Evolutionary conservation across 2,113 vertebrate species (phyloP), one percentile per base, ranked within the genome.

Genomic region (Saguinus imperator): DNA sequence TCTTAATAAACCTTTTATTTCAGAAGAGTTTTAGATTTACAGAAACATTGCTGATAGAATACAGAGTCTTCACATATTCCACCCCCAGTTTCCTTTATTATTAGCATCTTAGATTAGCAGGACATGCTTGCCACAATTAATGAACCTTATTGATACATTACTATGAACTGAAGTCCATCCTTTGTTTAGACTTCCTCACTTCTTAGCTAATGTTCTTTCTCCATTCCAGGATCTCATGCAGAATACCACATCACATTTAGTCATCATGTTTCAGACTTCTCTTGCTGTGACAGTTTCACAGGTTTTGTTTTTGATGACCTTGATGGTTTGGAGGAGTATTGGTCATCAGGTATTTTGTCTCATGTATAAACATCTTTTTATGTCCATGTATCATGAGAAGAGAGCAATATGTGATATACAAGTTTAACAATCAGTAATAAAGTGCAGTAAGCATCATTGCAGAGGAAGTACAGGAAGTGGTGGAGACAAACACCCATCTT

Each of bases 1-100:
- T 76, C 35, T 50, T 57, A 81, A 55, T 18, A 73, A 10, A 16
- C 25, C 32, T 90, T 93, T 93, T 43, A 57, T 76, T 94, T 81
- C n/a, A 37, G 70, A 91, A 89, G 50, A 55, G 37, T 48, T 96
- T 85, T 45, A 85, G 64, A 45, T 48, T 85, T 61, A 89, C 9
- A 58, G 87, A 81, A 86, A 80, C 27, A 4, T 10, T 66, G 86
- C n/a, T 55, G 27, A n/a, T 40, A 9, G 2, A 2, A 68, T 48
- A 73, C 37, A 91, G 88, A 58, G 37, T 55, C 82, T 23, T 52
- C 14, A 9, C 6, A 16, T 5, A 79, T 89, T 45, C 16, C n/a
- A 58, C 35, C 73, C 12, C 18, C 35, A 35, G 40, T 45, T 72
- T 93, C 57, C 45, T 85, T 84, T 84, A 6, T 61, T 72, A 25